Evolutionary conservation across 2,113 vertebrate genomes (phyloP).

Genomic region (Chitala chitala): DNA sequence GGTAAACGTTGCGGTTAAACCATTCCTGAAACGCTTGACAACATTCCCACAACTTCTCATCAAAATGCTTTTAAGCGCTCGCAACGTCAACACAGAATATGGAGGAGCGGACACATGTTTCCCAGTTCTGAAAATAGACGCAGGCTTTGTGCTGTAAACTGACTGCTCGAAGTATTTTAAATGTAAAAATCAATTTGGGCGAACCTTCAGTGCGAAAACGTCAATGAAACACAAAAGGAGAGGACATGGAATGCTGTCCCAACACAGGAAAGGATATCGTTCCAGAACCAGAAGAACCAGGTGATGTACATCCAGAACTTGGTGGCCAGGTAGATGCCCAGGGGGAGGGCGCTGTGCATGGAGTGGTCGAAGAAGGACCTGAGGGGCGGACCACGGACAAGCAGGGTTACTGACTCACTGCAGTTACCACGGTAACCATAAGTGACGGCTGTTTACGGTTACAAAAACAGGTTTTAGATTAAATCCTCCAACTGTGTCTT

Average conservation of each 20-base stretch:
- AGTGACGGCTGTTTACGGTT: no score
- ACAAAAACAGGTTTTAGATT: no score
- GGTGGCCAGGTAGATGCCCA: slow-evolving; percentile 97
- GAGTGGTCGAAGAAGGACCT: slow-evolving; percentile 99
- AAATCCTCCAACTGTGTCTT: no score
- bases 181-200: neutral
- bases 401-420: neutral
- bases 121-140: neutral
- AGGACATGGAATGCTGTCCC: neutral
- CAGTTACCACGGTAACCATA: no score
- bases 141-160: no score
- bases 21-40: no score
- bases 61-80: no score
- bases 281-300: slow-evolving; percentile 99
- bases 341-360: slow-evolving; percentile 96
- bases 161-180: no score
- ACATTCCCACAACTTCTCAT: no score
- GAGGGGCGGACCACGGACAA: slow-evolving; percentile 34
- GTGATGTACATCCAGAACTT: slow-evolving; percentile 99
- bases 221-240: neutral
- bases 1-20: no score
- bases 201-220: neutral
- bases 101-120: neutral
- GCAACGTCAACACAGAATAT: neutral
- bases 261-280: slow-evolving; percentile 88